Percentiles rank a stretch among this genome's conserved stretches.
Evolutionary conservation across 2,113 vertebrate species (phyloP).

Genomic region (Pagrus major): DNA sequence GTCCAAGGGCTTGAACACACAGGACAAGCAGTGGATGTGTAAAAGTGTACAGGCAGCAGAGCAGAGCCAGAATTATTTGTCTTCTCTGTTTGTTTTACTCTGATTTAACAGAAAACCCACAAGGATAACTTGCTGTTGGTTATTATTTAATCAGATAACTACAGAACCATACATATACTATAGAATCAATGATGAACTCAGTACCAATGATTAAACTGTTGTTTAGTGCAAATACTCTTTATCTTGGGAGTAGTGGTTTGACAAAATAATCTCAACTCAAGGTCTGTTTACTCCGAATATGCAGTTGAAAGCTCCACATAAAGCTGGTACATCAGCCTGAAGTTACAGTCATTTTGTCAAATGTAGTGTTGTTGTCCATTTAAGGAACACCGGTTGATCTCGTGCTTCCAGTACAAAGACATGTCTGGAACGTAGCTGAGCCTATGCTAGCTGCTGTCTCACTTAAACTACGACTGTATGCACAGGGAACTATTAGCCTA

Average conservation of each 20-base stretch:
- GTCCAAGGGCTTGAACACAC: slow-evolving; percentile 68
- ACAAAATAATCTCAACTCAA: too few relatives aligned
- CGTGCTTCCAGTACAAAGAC: background rate
- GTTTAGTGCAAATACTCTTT: too few relatives aligned
- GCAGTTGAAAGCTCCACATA: background rate
- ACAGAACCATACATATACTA: background rate
- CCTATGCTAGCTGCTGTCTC: background rate
- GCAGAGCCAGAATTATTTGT: background rate
- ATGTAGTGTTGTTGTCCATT: background rate
- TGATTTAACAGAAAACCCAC: background rate
- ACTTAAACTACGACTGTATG: background rate
- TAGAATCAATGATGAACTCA: too few relatives aligned
- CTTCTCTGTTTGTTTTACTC: background rate
- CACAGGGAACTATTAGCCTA: background rate
- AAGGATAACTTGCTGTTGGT: background rate
- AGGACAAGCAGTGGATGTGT: slow-evolving; percentile 15
- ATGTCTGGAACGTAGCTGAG: background rate
- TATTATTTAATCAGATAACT: background rate
- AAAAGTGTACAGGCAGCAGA: background rate
- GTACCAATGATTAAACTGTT: too few relatives aligned
- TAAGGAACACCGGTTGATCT: background rate
- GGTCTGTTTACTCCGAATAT: too few relatives aligned
- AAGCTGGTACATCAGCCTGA: background rate
- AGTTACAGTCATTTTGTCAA: background rate
- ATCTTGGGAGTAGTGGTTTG: too few relatives aligned